Percentiles rank a stretch among this genome's conserved stretches.
These are phyloP conservation scores for Cichladusa arquata DNA, from an alignment of 2,113 vertebrate genomes.

Conservation along the genomic window DNA sequence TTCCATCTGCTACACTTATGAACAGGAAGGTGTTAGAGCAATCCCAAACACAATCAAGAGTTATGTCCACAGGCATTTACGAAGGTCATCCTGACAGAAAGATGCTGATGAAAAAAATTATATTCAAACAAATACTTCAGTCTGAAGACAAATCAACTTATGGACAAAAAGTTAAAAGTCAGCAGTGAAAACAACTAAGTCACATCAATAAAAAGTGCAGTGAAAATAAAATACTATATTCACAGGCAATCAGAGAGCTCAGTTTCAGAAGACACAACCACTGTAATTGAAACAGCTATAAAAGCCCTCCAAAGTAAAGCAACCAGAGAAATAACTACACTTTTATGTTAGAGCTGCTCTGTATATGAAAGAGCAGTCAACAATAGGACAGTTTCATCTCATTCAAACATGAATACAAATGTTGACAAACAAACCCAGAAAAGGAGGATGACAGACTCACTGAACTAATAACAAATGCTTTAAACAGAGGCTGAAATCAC, in stretches of 20 bases:
- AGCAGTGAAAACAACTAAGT: not conserved
- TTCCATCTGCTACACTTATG: not conserved
- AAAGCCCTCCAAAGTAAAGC: not conserved
- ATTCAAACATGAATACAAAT: conserved; percentile 46
- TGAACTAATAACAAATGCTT: conserved; percentile 61
- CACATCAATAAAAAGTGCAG: not conserved
- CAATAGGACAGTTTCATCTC: conserved; percentile 24
- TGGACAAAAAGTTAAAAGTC: not conserved
- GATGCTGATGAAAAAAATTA: not conserved
- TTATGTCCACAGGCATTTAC: not conserved
- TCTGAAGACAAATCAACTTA: not conserved
- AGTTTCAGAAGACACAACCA: not conserved
- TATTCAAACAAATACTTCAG: not conserved
- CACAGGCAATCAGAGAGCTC: not conserved
- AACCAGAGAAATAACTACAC: conserved; percentile 18
- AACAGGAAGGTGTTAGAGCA: not conserved
- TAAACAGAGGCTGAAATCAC: conserved; percentile 63
- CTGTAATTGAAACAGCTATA: not conserved
- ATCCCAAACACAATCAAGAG: not conserved
- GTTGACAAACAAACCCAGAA: conserved; percentile 61
- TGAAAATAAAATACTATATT: not conserved
- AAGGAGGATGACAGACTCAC: conserved; percentile 40
- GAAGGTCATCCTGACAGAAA: not conserved
- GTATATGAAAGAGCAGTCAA: conserved; percentile 21
- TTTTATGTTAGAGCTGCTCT: conserved; percentile 41